A percentile compares a stretch with the other conserved stretches of the same genome.
These are phyloP conservation scores for Diadema setosum DNA, from an alignment of 35 echinoderm and acorn worm genomes.

Conservation along the genomic window DNA sequence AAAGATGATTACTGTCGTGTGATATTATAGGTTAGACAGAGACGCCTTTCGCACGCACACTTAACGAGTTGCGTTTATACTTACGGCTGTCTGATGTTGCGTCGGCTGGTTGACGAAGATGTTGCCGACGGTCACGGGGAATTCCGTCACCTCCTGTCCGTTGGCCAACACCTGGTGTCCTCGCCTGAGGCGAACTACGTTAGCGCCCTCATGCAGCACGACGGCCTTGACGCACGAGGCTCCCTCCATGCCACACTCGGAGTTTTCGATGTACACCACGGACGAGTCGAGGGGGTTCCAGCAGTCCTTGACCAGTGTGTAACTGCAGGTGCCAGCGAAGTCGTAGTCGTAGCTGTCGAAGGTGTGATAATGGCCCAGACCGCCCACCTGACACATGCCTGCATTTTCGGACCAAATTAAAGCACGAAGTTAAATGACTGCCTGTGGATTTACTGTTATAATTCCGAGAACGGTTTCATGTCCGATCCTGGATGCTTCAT, in stretches of 20 bases:
- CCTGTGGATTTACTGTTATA: no score
- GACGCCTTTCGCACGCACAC: no score
- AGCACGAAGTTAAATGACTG: no score
- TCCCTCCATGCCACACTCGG: slow-evolving; percentile 46
- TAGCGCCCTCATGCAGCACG: slow-evolving; percentile 32
- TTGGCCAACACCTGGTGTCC: slow-evolving; percentile 31
- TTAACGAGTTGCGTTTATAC: no score
- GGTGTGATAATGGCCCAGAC: slow-evolving; percentile 72
- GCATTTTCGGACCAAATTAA: no score
- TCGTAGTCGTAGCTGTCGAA: slow-evolving; percentile 67
- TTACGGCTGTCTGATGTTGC: slow-evolving; percentile 43
- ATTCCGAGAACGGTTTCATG: no score
- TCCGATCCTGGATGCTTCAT: no score
- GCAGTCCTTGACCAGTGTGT: slow-evolving; percentile 63
- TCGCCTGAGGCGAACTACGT: not conserved
- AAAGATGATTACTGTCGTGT: no score
- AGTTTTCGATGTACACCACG: slow-evolving; percentile 46
- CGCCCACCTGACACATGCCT: slow-evolving; percentile 63
- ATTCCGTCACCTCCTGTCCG: slow-evolving; percentile 12
- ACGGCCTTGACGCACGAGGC: slow-evolving; percentile 66
- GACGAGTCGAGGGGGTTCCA: slow-evolving; percentile 47
- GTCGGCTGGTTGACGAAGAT: slow-evolving; percentile 59
- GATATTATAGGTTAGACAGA: no score
- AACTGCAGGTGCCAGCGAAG: slow-evolving; percentile 68
- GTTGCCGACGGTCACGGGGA: slow-evolving; percentile 28